Evolutionary conservation across 2,113 vertebrate genomes (phyloP).

Genomic region (Callipepla squamata): DNA sequence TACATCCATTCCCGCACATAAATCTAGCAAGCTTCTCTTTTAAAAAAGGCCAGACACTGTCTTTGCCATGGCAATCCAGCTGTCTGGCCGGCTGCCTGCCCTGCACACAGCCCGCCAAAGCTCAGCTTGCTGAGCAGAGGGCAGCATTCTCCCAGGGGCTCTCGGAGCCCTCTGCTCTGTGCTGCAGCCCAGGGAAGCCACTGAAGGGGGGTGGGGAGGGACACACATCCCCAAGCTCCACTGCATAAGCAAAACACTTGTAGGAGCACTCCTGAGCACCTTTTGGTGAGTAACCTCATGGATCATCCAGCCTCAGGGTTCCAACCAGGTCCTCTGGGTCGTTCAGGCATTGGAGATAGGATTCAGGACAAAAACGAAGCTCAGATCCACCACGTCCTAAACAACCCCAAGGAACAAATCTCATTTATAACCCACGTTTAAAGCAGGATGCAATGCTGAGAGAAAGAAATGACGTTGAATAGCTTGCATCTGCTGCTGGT

Average conservation of each 20-base stretch:
- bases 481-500: constrained; percentile 1
- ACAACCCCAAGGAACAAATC: not conserved
- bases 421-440: not conserved
- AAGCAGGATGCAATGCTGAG: not conserved
- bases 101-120: not conserved
- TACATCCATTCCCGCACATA: constrained; percentile 38
- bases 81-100: constrained; percentile 52
- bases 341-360: accelerated
- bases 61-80: constrained; percentile 36
- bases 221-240: accelerated
- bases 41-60: constrained; percentile 63
- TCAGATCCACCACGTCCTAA: not conserved
- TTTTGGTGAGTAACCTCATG: not conserved
- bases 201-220: no score
- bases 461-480: not conserved
- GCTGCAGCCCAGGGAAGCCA: not conserved
- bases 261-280: not conserved
- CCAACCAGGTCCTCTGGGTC: not conserved
- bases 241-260: not conserved
- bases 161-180: not conserved
- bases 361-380: not conserved
- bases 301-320: accelerated
- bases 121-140: not conserved
- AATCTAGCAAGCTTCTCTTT: constrained; percentile 52
- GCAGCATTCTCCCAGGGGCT: not conserved